phyloP scores from a whole-genome alignment of 1,140 invertebrate genomes.

The Nixonia krombeini region DNA sequence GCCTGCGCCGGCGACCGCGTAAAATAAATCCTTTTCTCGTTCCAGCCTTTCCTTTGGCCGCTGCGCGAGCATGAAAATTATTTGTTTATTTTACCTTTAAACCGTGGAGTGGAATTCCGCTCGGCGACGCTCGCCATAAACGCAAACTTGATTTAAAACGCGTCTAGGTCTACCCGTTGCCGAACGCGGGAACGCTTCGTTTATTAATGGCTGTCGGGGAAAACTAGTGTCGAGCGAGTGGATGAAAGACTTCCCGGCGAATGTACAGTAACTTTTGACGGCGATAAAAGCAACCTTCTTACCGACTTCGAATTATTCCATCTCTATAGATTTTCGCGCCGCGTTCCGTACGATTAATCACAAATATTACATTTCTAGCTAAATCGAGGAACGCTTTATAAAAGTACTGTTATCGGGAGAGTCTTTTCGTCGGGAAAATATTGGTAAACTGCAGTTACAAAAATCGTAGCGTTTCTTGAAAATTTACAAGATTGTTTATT shows the following conservation, averaged over 20 bases:
- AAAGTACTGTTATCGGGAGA: too few species aligned
- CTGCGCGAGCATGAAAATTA: slow-evolving; percentile 31
- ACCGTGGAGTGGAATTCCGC: slow-evolving; percentile 34
- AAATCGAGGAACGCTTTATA: too few species aligned
- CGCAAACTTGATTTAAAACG: slow-evolving; percentile 36
- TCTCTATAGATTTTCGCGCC: not conserved
- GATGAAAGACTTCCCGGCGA: slow-evolving; percentile 18
- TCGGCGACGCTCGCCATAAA: slow-evolving; percentile 35
- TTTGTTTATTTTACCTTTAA: slow-evolving; percentile 40
- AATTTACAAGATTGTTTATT: too few species aligned
- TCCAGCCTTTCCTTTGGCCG: slow-evolving; percentile 27
- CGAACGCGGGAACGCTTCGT: slow-evolving; percentile 28
- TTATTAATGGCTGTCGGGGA: slow-evolving; percentile 29
- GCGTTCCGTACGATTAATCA: too few species aligned
- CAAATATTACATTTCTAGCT: slow-evolving; percentile 14
- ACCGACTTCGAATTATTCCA: not conserved
- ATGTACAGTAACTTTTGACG: not conserved
- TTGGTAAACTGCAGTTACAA: too few species aligned
- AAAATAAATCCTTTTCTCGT: slow-evolving; percentile 40
- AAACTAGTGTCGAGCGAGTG: slow-evolving; percentile 17
- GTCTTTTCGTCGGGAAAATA: too few species aligned
- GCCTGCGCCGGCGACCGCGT: slow-evolving; percentile 26
- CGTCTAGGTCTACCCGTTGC: slow-evolving; percentile 16
- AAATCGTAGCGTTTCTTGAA: too few species aligned
- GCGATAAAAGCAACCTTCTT: not conserved